Evolutionary conservation across 1,140 invertebrate species (phyloP).

Genomic region (Lerema accius): DNA sequence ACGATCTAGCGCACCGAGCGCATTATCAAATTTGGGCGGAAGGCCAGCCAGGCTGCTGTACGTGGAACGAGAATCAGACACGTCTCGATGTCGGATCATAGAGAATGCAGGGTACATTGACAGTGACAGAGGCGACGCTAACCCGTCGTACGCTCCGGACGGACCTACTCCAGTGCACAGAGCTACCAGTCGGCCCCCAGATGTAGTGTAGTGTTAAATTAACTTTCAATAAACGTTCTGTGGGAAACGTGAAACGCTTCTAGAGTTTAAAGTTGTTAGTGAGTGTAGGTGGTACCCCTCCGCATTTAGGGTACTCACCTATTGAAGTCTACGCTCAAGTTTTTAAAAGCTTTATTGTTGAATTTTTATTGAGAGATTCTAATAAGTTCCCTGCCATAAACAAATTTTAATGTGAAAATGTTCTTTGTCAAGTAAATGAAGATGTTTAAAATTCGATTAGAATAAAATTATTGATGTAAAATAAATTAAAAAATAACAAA

Average conservation of each 20-base stretch:
- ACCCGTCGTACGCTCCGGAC: conserved; percentile 75
- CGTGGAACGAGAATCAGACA: conserved; percentile 66
- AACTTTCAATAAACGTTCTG: conserved; percentile 62
- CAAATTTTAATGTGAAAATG: conserved; percentile 57
- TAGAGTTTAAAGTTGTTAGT: conserved; percentile 74
- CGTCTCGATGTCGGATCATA: conserved; percentile 74
- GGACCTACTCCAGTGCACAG: conserved; percentile 72
- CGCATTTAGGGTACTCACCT: conserved; percentile 71
- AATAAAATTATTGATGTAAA: conserved; percentile 72
- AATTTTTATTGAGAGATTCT: conserved; percentile 75
- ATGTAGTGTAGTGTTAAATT: conserved; percentile 65
- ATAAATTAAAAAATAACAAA: conserved; percentile 59
- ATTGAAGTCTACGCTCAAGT: conserved; percentile 76
- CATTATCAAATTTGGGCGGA: conserved; percentile 54
- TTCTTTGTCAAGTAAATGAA: conserved; percentile 50
- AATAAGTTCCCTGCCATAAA: conserved; percentile 69
- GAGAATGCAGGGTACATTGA: conserved; percentile 80
- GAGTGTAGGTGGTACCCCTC: conserved; percentile 59
- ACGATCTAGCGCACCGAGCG: conserved; percentile 57
- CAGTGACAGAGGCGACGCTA: conserved; percentile 64
- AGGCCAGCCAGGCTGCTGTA: conserved; percentile 66
- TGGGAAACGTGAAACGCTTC: conserved; percentile 80
- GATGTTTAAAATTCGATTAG: conserved; percentile 65
- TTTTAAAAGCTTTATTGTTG: conserved; percentile 80
- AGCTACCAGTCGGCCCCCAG: conserved; percentile 48